phyloP scores from a whole-genome alignment of 2,797 vertebrate genomes.

The Sebastes miniatus region DNA sequence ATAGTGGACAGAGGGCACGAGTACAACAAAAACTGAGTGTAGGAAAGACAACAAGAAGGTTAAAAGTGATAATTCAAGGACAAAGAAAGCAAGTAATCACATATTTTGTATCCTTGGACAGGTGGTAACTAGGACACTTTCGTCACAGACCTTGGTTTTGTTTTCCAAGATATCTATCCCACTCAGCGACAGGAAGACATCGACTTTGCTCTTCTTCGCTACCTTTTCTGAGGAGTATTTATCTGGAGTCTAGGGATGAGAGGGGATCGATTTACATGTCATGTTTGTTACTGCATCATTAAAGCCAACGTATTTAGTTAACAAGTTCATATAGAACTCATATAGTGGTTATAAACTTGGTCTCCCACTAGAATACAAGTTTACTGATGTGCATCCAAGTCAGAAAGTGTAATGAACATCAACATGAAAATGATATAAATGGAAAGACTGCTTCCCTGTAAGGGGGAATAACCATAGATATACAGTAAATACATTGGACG shows the following conservation, averaged over 20 bases:
- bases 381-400: neutral
- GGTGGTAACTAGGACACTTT: neutral
- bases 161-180: slow-evolving; percentile 80
- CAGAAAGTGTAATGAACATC: neutral
- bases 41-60: neutral
- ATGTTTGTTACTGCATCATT: neutral
- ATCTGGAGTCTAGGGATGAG: slow-evolving; percentile 57
- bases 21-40: slow-evolving; percentile 79
- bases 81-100: neutral
- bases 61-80: neutral
- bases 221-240: slow-evolving; percentile 51
- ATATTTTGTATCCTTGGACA: too few species aligned
- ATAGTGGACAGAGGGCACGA: slow-evolving; percentile 73
- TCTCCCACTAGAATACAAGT: neutral
- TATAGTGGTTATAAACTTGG: neutral
- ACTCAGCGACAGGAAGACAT: slow-evolving; percentile 74
- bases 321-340: neutral
- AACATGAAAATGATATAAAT: neutral
- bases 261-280: neutral
- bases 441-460: neutral
- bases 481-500: too few species aligned
- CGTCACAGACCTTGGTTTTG: slow-evolving; percentile 77
- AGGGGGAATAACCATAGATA: neutral
- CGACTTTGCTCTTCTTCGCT: slow-evolving; percentile 74
- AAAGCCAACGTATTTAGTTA: neutral